Percentiles rank a stretch among this genome's conserved stretches.
These are phyloP conservation scores for Antheraea pernyi DNA, from an alignment of 1,140 invertebrate genomes.

Conservation along the genomic window DNA sequence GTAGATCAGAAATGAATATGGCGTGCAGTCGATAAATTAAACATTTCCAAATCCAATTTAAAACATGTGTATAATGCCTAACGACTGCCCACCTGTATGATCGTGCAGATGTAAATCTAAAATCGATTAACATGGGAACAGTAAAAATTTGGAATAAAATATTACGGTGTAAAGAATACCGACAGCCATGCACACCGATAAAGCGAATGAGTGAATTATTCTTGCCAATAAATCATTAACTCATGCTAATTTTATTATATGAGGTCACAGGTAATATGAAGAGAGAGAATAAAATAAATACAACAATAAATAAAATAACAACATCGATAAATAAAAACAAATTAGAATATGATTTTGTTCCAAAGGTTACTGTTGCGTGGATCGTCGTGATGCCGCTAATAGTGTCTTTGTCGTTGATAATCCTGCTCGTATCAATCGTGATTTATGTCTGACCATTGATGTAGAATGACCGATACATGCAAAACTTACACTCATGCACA, in stretches of 20 bases:
- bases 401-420: conserved; percentile 25
- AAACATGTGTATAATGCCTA: conserved; percentile 28
- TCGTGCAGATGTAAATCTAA: conserved; percentile 50
- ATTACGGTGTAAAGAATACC: conserved; percentile 42
- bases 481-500: conserved; percentile 43
- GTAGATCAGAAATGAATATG: conserved; percentile 56
- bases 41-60: conserved; percentile 23
- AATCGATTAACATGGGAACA: conserved; percentile 44
- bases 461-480: conserved; percentile 36
- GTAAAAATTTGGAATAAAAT: conserved; percentile 54
- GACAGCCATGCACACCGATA: conserved; percentile 71
- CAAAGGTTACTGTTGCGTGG: conserved; percentile 20
- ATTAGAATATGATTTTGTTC: conserved; percentile 20
- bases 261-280: conserved; percentile 49
- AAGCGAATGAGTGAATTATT: conserved; percentile 42
- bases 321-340: conserved; percentile 41
- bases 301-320: conserved; percentile 44
- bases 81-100: conserved; percentile 64
- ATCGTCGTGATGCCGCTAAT: conserved; percentile 28
- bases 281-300: conserved; percentile 37
- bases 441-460: conserved; percentile 27
- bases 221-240: conserved; percentile 34
- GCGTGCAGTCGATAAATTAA: conserved; percentile 61
- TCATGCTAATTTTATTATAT: conserved; percentile 66
- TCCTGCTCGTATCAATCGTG: conserved; percentile 25